A percentile compares a stretch with the other conserved stretches of the same genome.
phyloP scores from a whole-genome alignment of 1,140 invertebrate genomes.

The Cherax quadricarinatus region DNA sequence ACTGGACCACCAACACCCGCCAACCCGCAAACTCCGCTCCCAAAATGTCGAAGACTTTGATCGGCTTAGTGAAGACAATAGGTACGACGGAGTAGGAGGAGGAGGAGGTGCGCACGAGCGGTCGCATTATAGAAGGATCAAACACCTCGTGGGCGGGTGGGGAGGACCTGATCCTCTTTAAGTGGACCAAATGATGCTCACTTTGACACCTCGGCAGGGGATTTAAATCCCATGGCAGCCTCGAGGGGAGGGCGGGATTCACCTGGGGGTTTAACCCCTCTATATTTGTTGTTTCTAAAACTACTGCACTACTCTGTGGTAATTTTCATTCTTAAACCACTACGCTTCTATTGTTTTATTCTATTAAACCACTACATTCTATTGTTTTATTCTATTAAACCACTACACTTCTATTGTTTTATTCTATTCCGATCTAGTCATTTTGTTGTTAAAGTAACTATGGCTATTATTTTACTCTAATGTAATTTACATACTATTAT shows the following conservation, averaged over 20 bases:
- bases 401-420: no score
- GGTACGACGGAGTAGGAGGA: neutral
- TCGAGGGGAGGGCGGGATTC: neutral
- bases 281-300: no score
- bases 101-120: slow-evolving; percentile 42
- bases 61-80: slow-evolving; percentile 54
- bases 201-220: slow-evolving; percentile 41
- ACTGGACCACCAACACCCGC: neutral
- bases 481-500: no score
- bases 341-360: no score
- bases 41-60: neutral
- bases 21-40: neutral
- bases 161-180: slow-evolving; percentile 39
- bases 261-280: neutral
- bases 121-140: slow-evolving; percentile 21
- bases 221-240: neutral
- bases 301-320: no score
- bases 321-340: no score
- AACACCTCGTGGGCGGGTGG: slow-evolving; percentile 37
- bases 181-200: slow-evolving; percentile 25
- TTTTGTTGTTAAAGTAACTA: no score
- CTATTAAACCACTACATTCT: no score
- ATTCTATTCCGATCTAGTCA: no score
- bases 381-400: no score
- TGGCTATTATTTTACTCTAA: no score